phyloP scores from a whole-genome alignment of 2,113 vertebrate genomes.

The Hiodon alosoides region DNA sequence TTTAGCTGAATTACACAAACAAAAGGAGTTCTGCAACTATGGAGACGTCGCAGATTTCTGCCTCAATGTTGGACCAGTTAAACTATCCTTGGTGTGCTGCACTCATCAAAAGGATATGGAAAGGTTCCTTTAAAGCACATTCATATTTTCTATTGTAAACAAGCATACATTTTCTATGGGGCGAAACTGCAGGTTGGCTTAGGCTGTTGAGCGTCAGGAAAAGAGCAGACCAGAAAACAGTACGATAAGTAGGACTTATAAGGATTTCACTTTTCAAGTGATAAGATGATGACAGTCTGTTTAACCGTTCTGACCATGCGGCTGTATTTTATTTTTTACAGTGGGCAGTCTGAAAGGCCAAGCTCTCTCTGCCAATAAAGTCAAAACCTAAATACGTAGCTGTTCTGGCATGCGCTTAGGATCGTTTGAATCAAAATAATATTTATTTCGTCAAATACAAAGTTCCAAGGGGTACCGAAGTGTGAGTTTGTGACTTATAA shows the following conservation, averaged over 20 bases:
- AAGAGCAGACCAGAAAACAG: constrained; percentile 10
- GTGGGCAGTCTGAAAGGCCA: no score
- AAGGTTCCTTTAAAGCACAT: constrained; percentile 35
- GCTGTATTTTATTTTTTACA: background rate
- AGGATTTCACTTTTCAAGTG: background rate
- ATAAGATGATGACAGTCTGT: background rate
- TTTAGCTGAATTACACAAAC: no score
- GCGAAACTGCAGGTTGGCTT: constrained; percentile 38
- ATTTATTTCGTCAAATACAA: no score
- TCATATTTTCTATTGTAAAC: constrained; percentile 32
- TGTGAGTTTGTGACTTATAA: no score
- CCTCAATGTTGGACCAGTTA: background rate
- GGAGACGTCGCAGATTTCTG: background rate
- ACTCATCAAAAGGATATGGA: background rate
- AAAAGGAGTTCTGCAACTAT: background rate
- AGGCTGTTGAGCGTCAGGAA: constrained; percentile 36
- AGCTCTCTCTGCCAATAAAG: no score
- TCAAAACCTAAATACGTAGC: no score
- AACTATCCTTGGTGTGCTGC: background rate
- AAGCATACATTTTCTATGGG: constrained; percentile 32
- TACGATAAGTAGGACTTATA: background rate
- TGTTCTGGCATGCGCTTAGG: no score
- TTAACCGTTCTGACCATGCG: background rate
- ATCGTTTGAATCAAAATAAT: no score
- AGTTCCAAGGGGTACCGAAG: no score